phyloP scores from a whole-genome alignment of 2,113 vertebrate species.

The Paradoxurus hermaphroditus region DNA sequence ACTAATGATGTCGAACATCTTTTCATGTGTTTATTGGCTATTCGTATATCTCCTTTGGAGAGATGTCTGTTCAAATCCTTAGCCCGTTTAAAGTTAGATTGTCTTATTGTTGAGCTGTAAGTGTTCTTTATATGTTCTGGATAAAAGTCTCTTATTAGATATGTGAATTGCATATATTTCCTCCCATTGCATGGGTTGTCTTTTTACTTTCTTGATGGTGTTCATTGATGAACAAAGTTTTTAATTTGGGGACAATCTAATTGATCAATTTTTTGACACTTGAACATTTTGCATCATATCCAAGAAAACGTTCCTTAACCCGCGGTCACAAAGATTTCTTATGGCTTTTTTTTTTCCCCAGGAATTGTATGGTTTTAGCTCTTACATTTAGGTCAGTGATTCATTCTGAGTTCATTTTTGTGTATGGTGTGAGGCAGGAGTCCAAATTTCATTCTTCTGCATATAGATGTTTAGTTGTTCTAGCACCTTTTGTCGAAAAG shows the following conservation, averaged over 20 bases:
- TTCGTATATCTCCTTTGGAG: constrained; percentile 19
- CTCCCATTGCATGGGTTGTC: neutral
- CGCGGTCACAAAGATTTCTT: constrained; percentile 15
- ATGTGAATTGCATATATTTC: constrained; percentile 15
- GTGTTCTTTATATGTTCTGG: neutral
- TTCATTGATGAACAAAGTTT: neutral
- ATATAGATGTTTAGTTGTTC: neutral
- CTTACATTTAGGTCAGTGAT: neutral
- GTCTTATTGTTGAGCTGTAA: neutral
- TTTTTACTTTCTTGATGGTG: neutral
- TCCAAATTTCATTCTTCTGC: constrained; percentile 35
- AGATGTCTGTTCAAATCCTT: constrained; percentile 9
- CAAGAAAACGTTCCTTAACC: constrained; percentile 13
- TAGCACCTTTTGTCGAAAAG: constrained; percentile 35
- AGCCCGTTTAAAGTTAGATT: constrained; percentile 2
- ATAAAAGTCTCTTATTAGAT: constrained; percentile 15
- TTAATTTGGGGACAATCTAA: neutral
- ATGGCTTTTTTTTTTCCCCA: neutral
- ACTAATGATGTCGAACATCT: neutral
- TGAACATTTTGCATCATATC: neutral
- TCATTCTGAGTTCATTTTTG: constrained; percentile 32
- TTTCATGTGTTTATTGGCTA: neutral
- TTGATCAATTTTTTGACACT: neutral
- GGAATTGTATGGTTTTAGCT: constrained; percentile 16
- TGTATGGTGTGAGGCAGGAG: neutral